Conservation (phyloP, 2,797 vertebrate species). For the Tinamus major region DNA sequence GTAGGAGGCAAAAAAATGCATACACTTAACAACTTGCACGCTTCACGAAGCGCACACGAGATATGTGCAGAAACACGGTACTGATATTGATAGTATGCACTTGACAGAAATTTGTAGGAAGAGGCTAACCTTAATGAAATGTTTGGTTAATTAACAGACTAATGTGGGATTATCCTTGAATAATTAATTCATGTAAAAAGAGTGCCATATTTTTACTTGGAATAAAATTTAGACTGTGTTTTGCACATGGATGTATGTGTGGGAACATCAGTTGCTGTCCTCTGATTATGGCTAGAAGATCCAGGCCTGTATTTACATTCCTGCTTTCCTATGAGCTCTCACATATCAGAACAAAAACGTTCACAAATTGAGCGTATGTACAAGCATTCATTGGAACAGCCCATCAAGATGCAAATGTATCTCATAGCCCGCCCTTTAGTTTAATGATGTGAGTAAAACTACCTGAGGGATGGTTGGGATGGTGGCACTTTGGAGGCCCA, state of each 20-base stretch:
- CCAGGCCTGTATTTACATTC: background rate
- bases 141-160: slow-evolving; percentile 31
- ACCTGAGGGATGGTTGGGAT: background rate
- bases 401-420: background rate
- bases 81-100: slow-evolving; percentile 39
- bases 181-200: background rate
- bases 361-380: background rate
- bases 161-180: background rate
- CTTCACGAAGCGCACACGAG: slow-evolving; percentile 47
- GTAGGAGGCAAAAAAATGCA: slow-evolving; percentile 63
- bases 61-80: slow-evolving; percentile 43
- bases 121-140: slow-evolving; percentile 47
- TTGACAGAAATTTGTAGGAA: slow-evolving; percentile 23
- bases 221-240: background rate
- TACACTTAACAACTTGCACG: slow-evolving; percentile 56
- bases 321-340: background rate
- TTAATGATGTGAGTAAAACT: background rate
- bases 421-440: background rate
- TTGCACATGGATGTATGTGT: background rate
- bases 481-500: background rate
- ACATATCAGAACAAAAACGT: background rate
- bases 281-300: background rate
- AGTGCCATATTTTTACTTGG: background rate
- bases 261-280: background rate
- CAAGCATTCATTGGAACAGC: background rate